phyloP scores from a whole-genome alignment of 2,888 invertebrate genomes.

The Cephus rjabovi region DNA sequence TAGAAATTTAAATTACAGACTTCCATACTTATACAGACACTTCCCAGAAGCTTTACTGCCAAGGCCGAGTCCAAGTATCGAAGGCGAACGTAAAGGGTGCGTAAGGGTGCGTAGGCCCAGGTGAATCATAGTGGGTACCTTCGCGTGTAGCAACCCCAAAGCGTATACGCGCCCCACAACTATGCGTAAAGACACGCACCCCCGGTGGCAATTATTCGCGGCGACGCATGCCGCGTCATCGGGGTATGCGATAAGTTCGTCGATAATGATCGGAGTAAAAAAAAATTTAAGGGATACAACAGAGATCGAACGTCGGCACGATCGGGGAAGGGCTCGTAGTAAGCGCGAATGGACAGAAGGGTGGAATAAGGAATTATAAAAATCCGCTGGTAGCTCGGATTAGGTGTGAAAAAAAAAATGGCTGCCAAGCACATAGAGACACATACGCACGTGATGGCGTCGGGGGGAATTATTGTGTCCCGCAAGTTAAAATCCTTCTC shows the following conservation, averaged over 20 bases:
- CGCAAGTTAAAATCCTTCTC: constrained; percentile 1
- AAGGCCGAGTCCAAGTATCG: too few species aligned
- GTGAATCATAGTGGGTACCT: constrained; percentile 49
- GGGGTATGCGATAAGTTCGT: constrained; percentile 41
- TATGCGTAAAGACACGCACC: constrained; percentile 50
- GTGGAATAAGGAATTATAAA: too few species aligned
- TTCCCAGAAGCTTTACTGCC: too few species aligned
- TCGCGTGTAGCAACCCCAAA: constrained; percentile 37
- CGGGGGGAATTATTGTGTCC: background rate
- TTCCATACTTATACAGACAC: too few species aligned
- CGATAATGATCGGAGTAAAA: constrained; percentile 33
- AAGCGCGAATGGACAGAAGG: too few species aligned
- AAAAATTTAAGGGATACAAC: background rate
- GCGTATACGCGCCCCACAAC: constrained; percentile 14
- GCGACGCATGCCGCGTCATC: constrained; percentile 44
- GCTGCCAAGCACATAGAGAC: too few species aligned
- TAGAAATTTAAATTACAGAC: too few species aligned
- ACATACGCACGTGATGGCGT: background rate
- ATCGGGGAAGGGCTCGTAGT: background rate
- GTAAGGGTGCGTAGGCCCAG: constrained; percentile 32
- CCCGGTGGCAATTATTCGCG: constrained; percentile 40
- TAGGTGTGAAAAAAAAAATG: too few species aligned
- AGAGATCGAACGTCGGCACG: background rate
- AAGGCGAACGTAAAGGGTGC: too few species aligned
- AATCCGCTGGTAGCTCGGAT: too few species aligned